Conservation (phyloP, 2,888 invertebrate species). For the Uropetala carovei region DNA sequence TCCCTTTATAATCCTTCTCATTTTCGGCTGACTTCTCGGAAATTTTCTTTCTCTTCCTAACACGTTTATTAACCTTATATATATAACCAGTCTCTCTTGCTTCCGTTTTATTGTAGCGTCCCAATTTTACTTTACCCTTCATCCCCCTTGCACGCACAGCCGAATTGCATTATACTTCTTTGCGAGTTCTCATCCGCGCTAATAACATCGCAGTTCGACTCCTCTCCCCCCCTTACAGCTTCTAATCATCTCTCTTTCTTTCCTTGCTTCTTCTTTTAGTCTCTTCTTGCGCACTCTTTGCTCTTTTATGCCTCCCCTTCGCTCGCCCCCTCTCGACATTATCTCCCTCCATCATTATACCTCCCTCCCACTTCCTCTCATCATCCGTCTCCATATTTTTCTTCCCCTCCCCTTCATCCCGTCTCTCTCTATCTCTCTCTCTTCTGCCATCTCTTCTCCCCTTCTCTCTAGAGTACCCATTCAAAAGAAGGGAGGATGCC, state of each 20-base stretch:
- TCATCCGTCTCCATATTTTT: background rate
- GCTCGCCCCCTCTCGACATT: background rate
- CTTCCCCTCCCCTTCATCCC: background rate
- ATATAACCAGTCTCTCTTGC: too few relatives aligned
- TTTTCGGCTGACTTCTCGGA: background rate
- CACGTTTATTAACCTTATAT: too few relatives aligned
- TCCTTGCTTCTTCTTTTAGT: background rate
- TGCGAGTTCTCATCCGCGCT: background rate
- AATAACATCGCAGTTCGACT: background rate
- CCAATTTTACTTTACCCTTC: background rate
- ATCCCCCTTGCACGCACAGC: background rate
- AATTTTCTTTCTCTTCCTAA: background rate
- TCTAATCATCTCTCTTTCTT: constrained; percentile 13
- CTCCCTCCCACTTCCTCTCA: background rate
- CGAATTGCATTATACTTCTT: background rate
- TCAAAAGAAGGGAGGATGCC: constrained; percentile 14
- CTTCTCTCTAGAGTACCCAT: constrained; percentile 27
- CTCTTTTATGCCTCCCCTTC: background rate
- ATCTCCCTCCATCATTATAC: background rate
- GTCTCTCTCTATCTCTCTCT: background rate
- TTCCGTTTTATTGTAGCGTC: background rate
- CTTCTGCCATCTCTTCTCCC: background rate
- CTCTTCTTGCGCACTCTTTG: background rate
- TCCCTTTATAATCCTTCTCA: background rate
- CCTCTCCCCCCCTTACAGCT: background rate